A percentile compares a stretch with the other conserved stretches of the same genome.
Conservation (phyloP, 1,140 invertebrate species). For the Platyura marginata region DNA sequence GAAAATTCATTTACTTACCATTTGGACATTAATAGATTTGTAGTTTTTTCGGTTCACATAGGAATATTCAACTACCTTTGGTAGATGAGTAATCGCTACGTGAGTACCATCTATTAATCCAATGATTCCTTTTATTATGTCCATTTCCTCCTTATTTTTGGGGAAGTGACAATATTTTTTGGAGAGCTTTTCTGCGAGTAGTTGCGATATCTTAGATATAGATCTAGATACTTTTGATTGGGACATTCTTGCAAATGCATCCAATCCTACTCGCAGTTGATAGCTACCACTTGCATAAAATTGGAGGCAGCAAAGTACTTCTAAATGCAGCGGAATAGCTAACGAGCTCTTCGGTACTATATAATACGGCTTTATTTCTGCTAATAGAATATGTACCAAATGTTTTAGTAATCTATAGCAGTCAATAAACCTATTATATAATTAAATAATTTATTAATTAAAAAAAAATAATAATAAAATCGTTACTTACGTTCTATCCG, state of each 20-base stretch:
- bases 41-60: too few relatives aligned
- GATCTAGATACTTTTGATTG: neutral
- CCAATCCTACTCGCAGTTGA: neutral
- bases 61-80: too few relatives aligned
- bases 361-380: neutral
- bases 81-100: too few relatives aligned
- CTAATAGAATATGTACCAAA: too few relatives aligned
- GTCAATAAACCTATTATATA: too few relatives aligned
- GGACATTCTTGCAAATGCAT: neutral
- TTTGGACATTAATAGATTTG: too few relatives aligned
- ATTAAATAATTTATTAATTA: too few relatives aligned
- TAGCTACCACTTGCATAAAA: neutral
- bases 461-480: too few relatives aligned
- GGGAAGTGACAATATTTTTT: neutral
- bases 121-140: neutral
- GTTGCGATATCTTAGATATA: neutral
- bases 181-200: neutral
- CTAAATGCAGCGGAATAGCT: neutral
- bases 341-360: neutral
- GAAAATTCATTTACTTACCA: too few relatives aligned
- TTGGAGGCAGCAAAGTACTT: neutral
- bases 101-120: slow-evolving; percentile 2
- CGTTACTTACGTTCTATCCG: too few relatives aligned
- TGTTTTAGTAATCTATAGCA: too few relatives aligned
- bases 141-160: neutral